These are phyloP conservation scores for Drosophila athabasca DNA, from an alignment of 1,140 invertebrate genomes.

Conservation along the genomic window DNA sequence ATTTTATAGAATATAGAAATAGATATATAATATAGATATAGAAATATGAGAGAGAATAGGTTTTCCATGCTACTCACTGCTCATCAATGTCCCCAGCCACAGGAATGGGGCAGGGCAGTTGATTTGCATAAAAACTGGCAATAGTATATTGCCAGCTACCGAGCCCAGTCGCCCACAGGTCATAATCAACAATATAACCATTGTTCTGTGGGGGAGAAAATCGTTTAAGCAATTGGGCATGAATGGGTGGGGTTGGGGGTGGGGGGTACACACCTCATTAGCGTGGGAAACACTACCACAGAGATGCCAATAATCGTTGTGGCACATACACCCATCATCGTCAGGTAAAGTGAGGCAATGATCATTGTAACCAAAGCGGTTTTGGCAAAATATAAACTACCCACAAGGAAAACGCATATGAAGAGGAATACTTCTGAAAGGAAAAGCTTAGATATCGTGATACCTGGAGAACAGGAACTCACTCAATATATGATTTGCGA, in stretches of 20 bases:
- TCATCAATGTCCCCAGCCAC: constrained; percentile 55
- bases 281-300: constrained; percentile 86
- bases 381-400: constrained; percentile 50
- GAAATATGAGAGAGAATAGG: background rate
- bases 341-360: constrained; percentile 70
- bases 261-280: constrained; percentile 84
- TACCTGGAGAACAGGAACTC: background rate
- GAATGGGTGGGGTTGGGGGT: no score
- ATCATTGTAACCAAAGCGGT: constrained; percentile 26
- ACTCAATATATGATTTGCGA: constrained; percentile 61
- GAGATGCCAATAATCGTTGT: constrained; percentile 85
- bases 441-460: background rate
- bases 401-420: constrained; percentile 50
- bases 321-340: constrained; percentile 84
- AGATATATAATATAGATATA: background rate
- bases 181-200: constrained; percentile 70
- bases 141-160: constrained; percentile 53
- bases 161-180: constrained; percentile 67
- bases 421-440: constrained; percentile 57
- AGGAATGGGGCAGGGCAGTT: constrained; percentile 58
- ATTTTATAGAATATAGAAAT: background rate
- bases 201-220: constrained; percentile 42
- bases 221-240: background rate
- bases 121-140: constrained; percentile 60
- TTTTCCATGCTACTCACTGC: constrained; percentile 28